Percentiles rank a stretch among this genome's conserved stretches.
Conservation (phyloP, 2,888 invertebrate genomes). For the Chorisops tibialis region DNA sequence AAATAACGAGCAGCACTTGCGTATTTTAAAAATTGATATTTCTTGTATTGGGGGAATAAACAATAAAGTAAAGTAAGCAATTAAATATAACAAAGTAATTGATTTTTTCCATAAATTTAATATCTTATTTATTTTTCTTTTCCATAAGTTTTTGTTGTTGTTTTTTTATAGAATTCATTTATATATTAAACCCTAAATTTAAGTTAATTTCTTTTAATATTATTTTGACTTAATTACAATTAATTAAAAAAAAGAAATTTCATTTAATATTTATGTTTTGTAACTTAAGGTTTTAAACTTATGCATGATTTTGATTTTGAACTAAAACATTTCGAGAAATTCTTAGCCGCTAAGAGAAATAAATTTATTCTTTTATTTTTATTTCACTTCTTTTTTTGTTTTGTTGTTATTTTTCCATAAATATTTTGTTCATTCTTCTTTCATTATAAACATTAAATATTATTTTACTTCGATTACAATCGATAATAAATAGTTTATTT, state of each 20-base stretch:
- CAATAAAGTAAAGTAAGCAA: conserved; percentile 11
- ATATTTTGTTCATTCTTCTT: conserved; percentile 23
- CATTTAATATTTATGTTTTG: conserved; percentile 31
- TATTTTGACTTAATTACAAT: conserved; percentile 23
- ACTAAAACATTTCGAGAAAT: conserved; percentile 34
- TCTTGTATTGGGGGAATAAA: conserved; percentile 18
- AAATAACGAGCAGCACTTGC: no score
- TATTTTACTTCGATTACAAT: conserved; percentile 1
- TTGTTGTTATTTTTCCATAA: no score
- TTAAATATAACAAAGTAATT: conserved; percentile 13
- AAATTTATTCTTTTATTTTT: conserved; percentile 28
- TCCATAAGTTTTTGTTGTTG: conserved; percentile 29
- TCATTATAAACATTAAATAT: conserved; percentile 16
- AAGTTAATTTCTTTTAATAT: neutral
- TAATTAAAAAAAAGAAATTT: conserved; percentile 32
- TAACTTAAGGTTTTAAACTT: conserved; percentile 33
- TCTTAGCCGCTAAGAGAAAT: conserved; percentile 37
- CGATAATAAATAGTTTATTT: neutral
- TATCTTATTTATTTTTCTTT: conserved; percentile 32
- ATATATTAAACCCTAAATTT: neutral
- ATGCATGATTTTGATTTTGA: neutral
- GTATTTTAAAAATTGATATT: no score
- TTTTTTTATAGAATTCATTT: neutral
- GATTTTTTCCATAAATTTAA: conserved; percentile 28
- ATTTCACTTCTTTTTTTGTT: conserved; percentile 20